Base-by-base conservation (phyloP, 2,888 invertebrate genomes). In the Oegoconia quadripuncta region DNA sequence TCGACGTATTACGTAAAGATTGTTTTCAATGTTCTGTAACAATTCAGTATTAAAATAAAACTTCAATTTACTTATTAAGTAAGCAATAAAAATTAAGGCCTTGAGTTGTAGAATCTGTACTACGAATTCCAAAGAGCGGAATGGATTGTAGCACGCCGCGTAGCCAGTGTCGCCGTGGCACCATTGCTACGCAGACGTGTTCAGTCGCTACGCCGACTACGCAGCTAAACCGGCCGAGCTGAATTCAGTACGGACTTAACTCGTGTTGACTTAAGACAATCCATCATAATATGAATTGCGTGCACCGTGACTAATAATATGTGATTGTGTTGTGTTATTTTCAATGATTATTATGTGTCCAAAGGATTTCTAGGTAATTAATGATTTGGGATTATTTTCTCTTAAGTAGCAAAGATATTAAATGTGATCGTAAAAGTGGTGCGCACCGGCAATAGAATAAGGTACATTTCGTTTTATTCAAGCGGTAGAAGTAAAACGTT, bases 71-170 rank as follows among this genome's bases (percentile, higher is more conserved):
- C 22, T 2, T 22, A 22, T 22, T 5, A 25, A 12, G 6, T 11
- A 11, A 25, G 12, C 25, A 25, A 11, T 6, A 3, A 30, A 30
- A 30, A 32, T 22, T 59, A 66, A 70, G 65, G 61, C 65, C 80
- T 82, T 82, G 73, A 79, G 82, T 82, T 80, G 68, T 71, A 51
- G 67, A 84, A 83, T 83, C 80, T 75, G 73, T 77, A 74, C 76
- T 78, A 67, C 66, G 68, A 74, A 73, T 76, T 79, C 74, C 72
- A 65, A 74, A 75, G 62, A 69, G 73, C 72, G 67, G 73, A 66
- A 64, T 59, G 71, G 74, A 64, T 70, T 69, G 71, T 71, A 78
- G 68, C 72, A 69, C 74, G 66, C 69, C 64, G 66, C 76, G 78
- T 79, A 76, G 78, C 63, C 81, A 84, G 84, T 84, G 69, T 71